These are phyloP conservation scores for Eurytoma adleriae DNA, from an alignment of 2,888 invertebrate genomes.

Conservation along the genomic window DNA sequence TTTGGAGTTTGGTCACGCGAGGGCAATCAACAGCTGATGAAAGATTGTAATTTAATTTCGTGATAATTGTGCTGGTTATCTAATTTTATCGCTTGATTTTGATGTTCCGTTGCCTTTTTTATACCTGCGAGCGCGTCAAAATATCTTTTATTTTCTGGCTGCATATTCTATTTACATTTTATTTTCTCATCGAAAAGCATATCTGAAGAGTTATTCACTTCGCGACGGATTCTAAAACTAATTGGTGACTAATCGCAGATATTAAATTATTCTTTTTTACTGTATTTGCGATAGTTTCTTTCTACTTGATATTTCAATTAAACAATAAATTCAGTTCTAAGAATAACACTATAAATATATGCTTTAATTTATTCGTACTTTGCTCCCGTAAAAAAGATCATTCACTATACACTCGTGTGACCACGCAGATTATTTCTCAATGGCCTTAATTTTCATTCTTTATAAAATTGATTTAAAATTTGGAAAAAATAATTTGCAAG, in stretches of 20 bases:
- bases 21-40: too few species aligned
- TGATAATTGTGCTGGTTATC: too few species aligned
- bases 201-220: constrained; percentile 20
- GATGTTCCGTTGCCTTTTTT: too few species aligned
- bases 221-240: constrained; percentile 42
- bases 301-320: too few species aligned
- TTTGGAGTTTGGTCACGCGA: too few species aligned
- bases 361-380: neutral
- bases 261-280: neutral
- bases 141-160: too few species aligned
- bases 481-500: constrained; percentile 12
- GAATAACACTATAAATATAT: neutral
- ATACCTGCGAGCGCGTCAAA: too few species aligned
- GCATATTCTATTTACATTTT: neutral
- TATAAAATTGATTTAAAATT: neutral
- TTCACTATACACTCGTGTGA: neutral
- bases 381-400: neutral
- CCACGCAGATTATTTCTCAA: neutral
- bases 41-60: too few species aligned
- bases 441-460: neutral
- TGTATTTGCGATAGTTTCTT: neutral
- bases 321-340: neutral
- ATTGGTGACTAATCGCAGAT: constrained; percentile 29
- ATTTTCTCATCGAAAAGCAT: constrained; percentile 12
- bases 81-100: too few species aligned